Base-by-base conservation (phyloP, 2,888 invertebrate genomes). In the Drosophila eohydei region DNA sequence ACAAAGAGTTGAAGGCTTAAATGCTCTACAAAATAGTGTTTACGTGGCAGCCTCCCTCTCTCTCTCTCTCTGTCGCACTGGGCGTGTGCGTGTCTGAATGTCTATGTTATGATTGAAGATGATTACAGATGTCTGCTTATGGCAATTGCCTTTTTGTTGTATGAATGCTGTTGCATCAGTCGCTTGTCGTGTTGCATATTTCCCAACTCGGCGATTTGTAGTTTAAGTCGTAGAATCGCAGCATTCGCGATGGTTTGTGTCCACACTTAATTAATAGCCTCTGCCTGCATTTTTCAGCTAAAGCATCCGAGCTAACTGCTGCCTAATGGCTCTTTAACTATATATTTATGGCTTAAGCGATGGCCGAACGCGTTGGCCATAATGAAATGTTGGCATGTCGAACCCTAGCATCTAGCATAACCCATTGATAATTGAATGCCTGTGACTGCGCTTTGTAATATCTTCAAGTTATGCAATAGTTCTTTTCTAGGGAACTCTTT, bases 111-210 rank as follows among this genome's bases (percentile, higher is more conserved):
- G 84, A 84, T 84, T 88, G 89, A 84, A 83, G 87, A 84, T 83
- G 87, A 88, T 84, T 84, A 88, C 89, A 80, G 86, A 83, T 80
- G 84, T 78, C 84, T 86, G 86, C 83, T 86, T 90, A 90, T 88
- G 90, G 90, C 89, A 66, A 58, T 55, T 63, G 73, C 54, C 52
- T 54, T 59, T 46, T 68, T 71, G 28, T 54, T 70, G 34, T 48
- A n/a, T 44, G 44, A 30, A 41, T 52, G 30, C 32, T 32, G 58
- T 66, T 58, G 50, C 36, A 14, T 28, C 32, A 48, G 41, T 44
- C 14, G 46, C 30, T 54, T 55, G 55, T 36, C 43, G 43, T 60
- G 44, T 65, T 77, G 72, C 80, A 77, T 67, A 77, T 69, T 74
- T 83, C 62, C 70, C 63, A 63, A 61, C 64, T 52, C 65, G 73